Conservation (phyloP, 2,797 vertebrate genomes). For the Iguana delicatissima region DNA sequence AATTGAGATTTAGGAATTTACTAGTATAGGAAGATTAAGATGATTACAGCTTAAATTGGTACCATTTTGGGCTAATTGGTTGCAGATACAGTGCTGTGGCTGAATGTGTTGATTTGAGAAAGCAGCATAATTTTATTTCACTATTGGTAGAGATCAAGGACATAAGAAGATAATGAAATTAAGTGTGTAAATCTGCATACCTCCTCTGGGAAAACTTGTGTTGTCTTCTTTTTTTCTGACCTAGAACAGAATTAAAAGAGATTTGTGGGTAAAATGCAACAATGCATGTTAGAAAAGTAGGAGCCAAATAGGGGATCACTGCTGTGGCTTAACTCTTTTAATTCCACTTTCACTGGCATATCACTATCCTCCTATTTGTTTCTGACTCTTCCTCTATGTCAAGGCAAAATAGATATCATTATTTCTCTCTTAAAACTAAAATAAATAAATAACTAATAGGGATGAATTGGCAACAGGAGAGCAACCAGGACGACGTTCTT, state of each 20-base stretch:
- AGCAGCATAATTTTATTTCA: conserved; percentile 38
- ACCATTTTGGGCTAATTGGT: conserved; percentile 86
- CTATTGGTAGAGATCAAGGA: conserved; percentile 27
- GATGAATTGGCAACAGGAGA: background rate
- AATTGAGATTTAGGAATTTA: conserved; percentile 80
- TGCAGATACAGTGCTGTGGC: conserved; percentile 79
- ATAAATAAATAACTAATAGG: background rate
- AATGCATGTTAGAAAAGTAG: background rate
- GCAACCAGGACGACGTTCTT: background rate
- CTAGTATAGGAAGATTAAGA: conserved; percentile 81
- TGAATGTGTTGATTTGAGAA: conserved; percentile 56
- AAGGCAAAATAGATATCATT: background rate
- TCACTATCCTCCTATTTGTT: background rate
- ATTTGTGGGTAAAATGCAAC: background rate
- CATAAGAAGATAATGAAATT: conserved; percentile 28
- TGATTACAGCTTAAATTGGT: conserved; percentile 84
- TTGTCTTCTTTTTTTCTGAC: background rate
- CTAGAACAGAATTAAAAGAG: conserved; percentile 1
- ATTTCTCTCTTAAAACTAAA: background rate
- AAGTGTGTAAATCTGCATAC: conserved; percentile 24
- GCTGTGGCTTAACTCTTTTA: background rate
- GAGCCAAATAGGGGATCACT: background rate
- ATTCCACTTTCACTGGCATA: background rate
- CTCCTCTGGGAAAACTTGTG: background rate
- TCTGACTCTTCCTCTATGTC: background rate